Percentiles rank a stretch among this genome's conserved stretches.
phyloP scores from a whole-genome alignment of 2,797 vertebrate species.

The Trachurus trachurus region DNA sequence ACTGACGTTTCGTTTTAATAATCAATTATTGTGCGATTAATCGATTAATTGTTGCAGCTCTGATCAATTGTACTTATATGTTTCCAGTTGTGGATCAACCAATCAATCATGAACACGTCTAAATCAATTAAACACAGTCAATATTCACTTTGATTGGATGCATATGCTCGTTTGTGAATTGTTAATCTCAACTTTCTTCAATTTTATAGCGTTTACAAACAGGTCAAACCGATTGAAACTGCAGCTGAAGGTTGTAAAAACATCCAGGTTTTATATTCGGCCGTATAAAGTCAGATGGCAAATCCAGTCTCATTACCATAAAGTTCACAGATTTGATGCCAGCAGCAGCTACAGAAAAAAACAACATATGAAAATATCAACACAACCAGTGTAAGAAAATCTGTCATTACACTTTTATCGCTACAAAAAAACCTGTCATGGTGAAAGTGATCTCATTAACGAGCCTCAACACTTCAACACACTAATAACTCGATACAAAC shows the following conservation, averaged over 20 bases:
- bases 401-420: background rate
- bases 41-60: no score
- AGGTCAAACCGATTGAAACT: no score
- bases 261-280: background rate
- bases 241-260: background rate
- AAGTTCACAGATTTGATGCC: slow-evolving; percentile 2
- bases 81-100: background rate
- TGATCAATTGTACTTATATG: no score
- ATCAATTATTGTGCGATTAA: no score
- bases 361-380: no score
- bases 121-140: background rate
- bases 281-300: background rate
- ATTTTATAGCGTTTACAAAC: no score
- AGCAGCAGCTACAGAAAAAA: background rate
- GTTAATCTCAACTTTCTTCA: no score
- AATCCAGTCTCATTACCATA: background rate
- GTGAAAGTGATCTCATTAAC: background rate
- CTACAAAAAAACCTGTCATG: background rate
- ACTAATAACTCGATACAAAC: background rate
- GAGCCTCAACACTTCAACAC: background rate
- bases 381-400: background rate
- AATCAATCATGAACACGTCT: no score
- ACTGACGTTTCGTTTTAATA: no score
- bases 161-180: no score
- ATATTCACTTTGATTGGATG: background rate